These are phyloP conservation scores for Digitonthophagus gazella DNA, from an alignment of 2,888 invertebrate species.

Conservation along the genomic window DNA sequence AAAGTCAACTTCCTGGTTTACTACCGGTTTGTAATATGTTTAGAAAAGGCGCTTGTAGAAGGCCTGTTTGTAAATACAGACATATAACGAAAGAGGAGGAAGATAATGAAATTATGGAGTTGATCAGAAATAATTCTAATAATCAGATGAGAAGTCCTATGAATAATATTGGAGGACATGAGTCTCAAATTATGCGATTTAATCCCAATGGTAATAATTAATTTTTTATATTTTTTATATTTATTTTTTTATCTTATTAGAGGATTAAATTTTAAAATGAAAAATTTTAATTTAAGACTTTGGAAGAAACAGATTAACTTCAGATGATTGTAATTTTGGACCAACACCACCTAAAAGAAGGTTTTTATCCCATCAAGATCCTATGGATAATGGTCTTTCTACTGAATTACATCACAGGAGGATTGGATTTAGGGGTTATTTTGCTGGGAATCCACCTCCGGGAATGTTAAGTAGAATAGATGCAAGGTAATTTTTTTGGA, in stretches of 20 bases:
- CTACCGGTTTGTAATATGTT: slow-evolving; percentile 55
- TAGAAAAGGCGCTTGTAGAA: slow-evolving; percentile 52
- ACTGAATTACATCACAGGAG: slow-evolving; percentile 24
- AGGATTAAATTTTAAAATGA: slow-evolving; percentile 1
- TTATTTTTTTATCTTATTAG: neutral
- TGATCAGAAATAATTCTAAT: slow-evolving; percentile 42
- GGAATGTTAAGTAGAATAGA: slow-evolving; percentile 45
- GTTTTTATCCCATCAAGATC: slow-evolving; percentile 35
- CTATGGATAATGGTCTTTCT: slow-evolving; percentile 24
- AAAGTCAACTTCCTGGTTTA: slow-evolving; percentile 48
- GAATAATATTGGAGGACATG: slow-evolving; percentile 22
- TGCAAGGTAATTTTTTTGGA: slow-evolving; percentile 40
- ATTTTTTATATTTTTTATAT: neutral
- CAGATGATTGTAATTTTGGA: slow-evolving; percentile 46
- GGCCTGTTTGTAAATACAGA: slow-evolving; percentile 47
- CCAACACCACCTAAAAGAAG: slow-evolving; percentile 47
- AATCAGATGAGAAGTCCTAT: slow-evolving; percentile 27
- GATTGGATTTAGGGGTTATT: slow-evolving; percentile 47
- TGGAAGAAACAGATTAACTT: slow-evolving; percentile 37
- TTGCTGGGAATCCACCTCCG: slow-evolving; percentile 46
- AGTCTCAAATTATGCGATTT: slow-evolving; percentile 21
- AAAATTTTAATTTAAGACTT: slow-evolving; percentile 25
- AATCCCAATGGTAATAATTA: slow-evolving; percentile 16
- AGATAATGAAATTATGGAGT: slow-evolving; percentile 47
- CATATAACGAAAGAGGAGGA: slow-evolving; percentile 49